Evolutionary conservation across 2,888 invertebrate genomes (phyloP), one percentile per base, ranked within the genome.

Genomic region (Leptinotarsa peninsularis): DNA sequence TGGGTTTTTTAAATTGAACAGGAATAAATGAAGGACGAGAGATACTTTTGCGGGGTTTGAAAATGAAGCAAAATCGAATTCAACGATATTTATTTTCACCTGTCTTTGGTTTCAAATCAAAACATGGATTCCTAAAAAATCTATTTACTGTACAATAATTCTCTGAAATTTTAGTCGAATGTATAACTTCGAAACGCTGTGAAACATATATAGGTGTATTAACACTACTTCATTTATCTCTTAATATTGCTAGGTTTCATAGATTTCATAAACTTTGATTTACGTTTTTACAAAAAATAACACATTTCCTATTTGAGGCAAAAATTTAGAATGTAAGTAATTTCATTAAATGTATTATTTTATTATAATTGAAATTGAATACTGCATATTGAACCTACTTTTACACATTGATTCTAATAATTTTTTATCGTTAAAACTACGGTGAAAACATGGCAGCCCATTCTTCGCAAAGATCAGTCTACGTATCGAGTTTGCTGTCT

Each of bases 271-370:
- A 79, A 73, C 73, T 81, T 81, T 81, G 78, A 80, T 80, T 76
- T 76, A 81, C 76, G 78, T 79, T 67, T 78, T 83, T 83, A 84
- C 83, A 84, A 83, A 85, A 85, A 85, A 85, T 84, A 84, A 84
- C 79, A 81, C 80, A 80, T 83, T 82, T 83, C 78, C 84, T 85
- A 85, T 85, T 83, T 23, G 82, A 86, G 86, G 87, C 86, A 85
- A 85, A 83, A 85, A 83, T 87, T 86, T 87, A 86, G 86, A 87
- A 86, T 86, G 84, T 85, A 81, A 81, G 81, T 84, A 81, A 70
- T 77, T 80, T 79, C 54, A 79, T 79, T 75, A 60, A 74, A 77
- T 74, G 71, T 72, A 73, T 78, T 73, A 69, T 78, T 78, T 50
- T 75, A 43, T 18, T 69, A 49, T 78, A 75, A 74, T 77, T 79